phyloP scores from a whole-genome alignment of 2,797 vertebrate genomes.

The Galagoides demidoff region DNA sequence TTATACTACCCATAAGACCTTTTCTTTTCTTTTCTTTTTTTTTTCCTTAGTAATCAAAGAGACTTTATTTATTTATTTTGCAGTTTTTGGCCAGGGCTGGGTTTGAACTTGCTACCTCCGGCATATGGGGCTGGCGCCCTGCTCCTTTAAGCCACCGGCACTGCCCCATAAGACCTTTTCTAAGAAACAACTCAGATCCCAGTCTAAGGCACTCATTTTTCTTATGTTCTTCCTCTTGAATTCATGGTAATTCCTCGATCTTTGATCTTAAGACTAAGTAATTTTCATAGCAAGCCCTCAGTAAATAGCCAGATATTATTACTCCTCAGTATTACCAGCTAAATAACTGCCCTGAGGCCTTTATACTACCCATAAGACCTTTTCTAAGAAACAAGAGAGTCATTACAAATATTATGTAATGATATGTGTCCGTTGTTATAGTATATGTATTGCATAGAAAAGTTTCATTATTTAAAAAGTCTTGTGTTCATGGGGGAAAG shows the following conservation, averaged over 20 bases:
- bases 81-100: too few relatives aligned
- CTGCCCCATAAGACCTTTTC: neutral
- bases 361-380: neutral
- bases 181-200: neutral
- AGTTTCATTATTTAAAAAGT: neutral
- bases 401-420: neutral
- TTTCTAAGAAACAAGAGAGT: too few relatives aligned
- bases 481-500: neutral
- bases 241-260: neutral
- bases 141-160: too few relatives aligned
- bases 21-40: too few relatives aligned
- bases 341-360: neutral
- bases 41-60: too few relatives aligned
- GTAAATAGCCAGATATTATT: neutral
- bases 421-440: neutral
- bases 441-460: neutral
- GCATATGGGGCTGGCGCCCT: too few relatives aligned
- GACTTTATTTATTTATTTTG: too few relatives aligned
- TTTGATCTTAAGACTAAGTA: neutral
- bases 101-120: too few relatives aligned
- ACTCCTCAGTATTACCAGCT: neutral
- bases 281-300: neutral
- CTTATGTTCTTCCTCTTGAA: conserved; percentile 7
- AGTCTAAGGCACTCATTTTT: neutral
- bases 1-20: neutral